These are phyloP conservation scores for Branchellion lobata DNA, from an alignment of 2,888 invertebrate genomes.

Conservation along the genomic window DNA sequence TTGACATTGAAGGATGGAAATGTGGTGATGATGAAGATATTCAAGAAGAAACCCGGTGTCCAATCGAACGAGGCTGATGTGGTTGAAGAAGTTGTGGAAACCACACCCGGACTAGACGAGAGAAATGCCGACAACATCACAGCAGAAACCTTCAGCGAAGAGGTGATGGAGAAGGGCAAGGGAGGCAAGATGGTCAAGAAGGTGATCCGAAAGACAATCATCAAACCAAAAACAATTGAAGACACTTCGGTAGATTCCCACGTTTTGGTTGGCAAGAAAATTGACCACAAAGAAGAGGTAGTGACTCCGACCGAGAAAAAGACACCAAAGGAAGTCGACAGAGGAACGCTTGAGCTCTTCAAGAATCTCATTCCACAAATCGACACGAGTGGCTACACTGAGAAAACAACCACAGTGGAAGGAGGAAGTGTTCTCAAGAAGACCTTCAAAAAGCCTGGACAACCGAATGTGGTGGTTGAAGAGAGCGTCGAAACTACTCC, in stretches of 20 bases:
- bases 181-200: not conserved
- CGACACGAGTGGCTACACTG: not conserved
- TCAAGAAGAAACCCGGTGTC: conserved; percentile 8
- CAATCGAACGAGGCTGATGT: not conserved
- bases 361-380: not conserved
- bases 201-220: conserved; percentile 2
- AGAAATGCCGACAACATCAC: not conserved
- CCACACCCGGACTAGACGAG: conserved; percentile 10
- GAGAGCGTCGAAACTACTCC: conserved; percentile 8
- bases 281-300: not conserved
- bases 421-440: not conserved
- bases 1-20: not conserved
- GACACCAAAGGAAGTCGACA: not conserved
- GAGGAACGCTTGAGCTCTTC: not conserved
- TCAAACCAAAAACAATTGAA: conserved; percentile 13
- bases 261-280: too few relatives aligned
- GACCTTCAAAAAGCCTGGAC: too few relatives aligned
- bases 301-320: not conserved
- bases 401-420: not conserved
- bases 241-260: too few relatives aligned
- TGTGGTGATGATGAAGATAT: not conserved
- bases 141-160: not conserved
- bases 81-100: conserved; percentile 26
- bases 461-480: not conserved
- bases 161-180: not conserved